Evolutionary conservation across 1,140 invertebrate species (phyloP).

Genomic region (Kradibia gibbosae): DNA sequence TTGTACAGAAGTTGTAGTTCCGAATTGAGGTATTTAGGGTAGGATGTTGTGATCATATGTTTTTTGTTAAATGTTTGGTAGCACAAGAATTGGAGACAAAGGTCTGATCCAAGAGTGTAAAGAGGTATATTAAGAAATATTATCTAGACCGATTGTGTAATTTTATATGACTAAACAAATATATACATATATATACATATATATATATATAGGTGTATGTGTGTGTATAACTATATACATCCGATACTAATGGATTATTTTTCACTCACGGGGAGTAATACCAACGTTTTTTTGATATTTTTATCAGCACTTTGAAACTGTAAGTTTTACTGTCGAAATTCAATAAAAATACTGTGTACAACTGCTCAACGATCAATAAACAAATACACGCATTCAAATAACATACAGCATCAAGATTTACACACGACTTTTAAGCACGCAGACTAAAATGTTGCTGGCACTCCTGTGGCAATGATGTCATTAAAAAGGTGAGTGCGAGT

Average conservation of each 20-base stretch:
- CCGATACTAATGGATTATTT: no score
- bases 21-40: no score
- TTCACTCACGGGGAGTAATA: not conserved
- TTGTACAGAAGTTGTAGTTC: not conserved
- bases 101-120: no score
- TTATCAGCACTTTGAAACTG: not conserved
- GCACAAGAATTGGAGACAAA: not conserved
- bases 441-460: slow-evolving; percentile 39
- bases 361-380: not conserved
- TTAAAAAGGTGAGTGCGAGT: slow-evolving; percentile 31
- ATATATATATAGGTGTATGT: no score
- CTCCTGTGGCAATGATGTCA: slow-evolving; percentile 47
- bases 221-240: no score
- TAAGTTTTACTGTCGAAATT: not conserved
- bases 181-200: no score
- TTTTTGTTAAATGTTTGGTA: not conserved
- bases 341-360: no score
- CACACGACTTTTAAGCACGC: slow-evolving; percentile 17
- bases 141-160: no score
- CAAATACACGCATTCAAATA: slow-evolving; percentile 24
- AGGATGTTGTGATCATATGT: not conserved
- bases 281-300: not conserved
- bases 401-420: not conserved
- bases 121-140: no score
- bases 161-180: no score